Base-by-base conservation (phyloP, 2,113 vertebrate species). In the Willisornis vidua region DNA sequence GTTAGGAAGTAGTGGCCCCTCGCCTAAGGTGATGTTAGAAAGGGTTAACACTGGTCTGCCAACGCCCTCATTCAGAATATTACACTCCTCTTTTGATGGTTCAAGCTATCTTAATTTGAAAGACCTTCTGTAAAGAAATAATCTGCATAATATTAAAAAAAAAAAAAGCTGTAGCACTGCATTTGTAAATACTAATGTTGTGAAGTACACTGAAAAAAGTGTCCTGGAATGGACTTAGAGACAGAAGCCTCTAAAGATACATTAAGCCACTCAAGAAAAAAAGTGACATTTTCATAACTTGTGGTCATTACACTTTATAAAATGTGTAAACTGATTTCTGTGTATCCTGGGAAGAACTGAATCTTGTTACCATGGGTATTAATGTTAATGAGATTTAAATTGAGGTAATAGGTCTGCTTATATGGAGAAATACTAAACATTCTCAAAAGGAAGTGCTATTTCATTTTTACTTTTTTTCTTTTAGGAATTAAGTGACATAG, bases 371-470 rank as follows among this genome's bases (percentile, higher is more conserved):
- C 33, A 28, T 0, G 0, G 43, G 93, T 61, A 58, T 86, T 95
- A 90, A 93, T 90, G 41, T 72, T 85, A 92, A 58, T 71, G 41
- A 70, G 43, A 89, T 84, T 90, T 59, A 71, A 84, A 71, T 93
- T 67, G 35, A 77, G 48, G 14, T 90, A 88, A 55, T 84, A 74
- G 9, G 19, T n/a, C 41, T 92, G 19, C 55, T 83, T 93, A 29
- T 70, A 90, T 73, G 54, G 46, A 73, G 62, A 51, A 81, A 20
- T 11, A 26, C 9, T 29, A 7, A 68, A 35, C 3, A 5, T 54
- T 73, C 71, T 59, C 22, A 66, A 43, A 74, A 22, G 25, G 41
- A 72, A 76, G 31, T 0, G 1, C 15, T 75, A 17, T 62, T 85
- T 70, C 37, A 6, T 66, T 67, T 82, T 20, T 86, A 31, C 9